Evolutionary conservation across 2,797 vertebrate species (phyloP).

Genomic region (Delichon dasypus): DNA sequence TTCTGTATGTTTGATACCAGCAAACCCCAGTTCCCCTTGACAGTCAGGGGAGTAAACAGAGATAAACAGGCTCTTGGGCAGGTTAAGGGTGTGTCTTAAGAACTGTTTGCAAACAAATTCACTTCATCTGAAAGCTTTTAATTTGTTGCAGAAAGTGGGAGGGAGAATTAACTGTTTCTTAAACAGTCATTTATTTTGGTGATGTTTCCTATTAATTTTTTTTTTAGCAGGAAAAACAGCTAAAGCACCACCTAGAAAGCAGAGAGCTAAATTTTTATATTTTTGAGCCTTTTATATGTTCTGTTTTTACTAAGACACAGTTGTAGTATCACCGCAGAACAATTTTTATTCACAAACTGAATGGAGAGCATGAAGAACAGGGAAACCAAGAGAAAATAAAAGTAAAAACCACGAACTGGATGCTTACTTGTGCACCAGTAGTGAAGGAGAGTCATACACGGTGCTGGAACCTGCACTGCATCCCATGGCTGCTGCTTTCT

Average conservation of each 20-base stretch:
- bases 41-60: neutral
- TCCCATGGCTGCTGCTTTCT: neutral
- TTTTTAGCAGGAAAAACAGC: neutral
- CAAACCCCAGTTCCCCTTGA: neutral
- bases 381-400: neutral
- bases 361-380: neutral
- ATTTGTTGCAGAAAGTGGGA: neutral
- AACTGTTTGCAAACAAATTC: neutral
- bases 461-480: neutral
- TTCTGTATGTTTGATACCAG: neutral
- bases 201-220: neutral
- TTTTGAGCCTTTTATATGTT: neutral
- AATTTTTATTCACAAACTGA: neutral
- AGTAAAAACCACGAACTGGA: neutral
- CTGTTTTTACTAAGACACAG: neutral
- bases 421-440: neutral
- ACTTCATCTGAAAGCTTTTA: neutral
- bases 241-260: neutral
- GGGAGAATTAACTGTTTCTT: neutral
- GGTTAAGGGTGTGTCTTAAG: neutral
- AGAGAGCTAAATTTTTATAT: neutral
- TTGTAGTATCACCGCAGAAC: neutral
- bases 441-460: neutral
- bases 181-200: neutral
- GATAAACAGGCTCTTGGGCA: neutral